phyloP scores from a whole-genome alignment of 2,797 vertebrate species.

The Microtus agrestis region DNA sequence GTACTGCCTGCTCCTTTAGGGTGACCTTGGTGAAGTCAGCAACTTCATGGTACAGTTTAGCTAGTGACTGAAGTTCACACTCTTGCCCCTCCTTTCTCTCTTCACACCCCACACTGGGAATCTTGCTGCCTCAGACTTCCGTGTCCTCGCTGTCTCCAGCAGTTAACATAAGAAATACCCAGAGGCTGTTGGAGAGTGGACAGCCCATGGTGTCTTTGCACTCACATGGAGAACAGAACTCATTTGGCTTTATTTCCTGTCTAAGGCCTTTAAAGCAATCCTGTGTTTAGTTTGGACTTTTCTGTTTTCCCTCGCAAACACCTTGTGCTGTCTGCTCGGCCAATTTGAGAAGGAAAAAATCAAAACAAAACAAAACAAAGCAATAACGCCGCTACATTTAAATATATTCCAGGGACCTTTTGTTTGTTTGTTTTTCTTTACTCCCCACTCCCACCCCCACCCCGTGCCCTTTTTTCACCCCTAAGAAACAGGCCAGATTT shows the following conservation, averaged over 20 bases:
- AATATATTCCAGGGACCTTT: not conserved
- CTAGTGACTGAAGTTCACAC: not conserved
- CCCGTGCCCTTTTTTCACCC: not conserved
- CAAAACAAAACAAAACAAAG: not conserved
- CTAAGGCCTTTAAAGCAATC: slow-evolving; percentile 41
- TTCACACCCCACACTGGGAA: not conserved
- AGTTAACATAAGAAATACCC: not conserved
- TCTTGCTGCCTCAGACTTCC: not conserved
- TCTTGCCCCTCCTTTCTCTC: not conserved
- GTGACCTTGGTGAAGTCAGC: not conserved
- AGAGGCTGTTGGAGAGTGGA: not conserved
- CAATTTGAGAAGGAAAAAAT: slow-evolving; percentile 8
- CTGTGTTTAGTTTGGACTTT: slow-evolving; percentile 35
- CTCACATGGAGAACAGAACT: not conserved
- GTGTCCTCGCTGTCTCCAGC: not conserved
- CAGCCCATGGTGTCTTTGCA: not conserved
- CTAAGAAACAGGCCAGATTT: not conserved
- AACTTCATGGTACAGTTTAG: not conserved
- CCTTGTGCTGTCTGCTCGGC: not conserved
- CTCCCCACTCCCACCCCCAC: not conserved
- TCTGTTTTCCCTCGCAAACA: slow-evolving; percentile 18
- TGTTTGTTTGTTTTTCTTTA: not conserved
- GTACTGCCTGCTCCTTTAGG: not conserved
- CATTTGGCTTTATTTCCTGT: not conserved
- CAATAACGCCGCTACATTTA: slow-evolving; percentile 14